Evolutionary conservation across 2,113 vertebrate genomes (phyloP), one percentile per base, ranked within the genome.

Genomic region (Hiodon tergisus): DNA sequence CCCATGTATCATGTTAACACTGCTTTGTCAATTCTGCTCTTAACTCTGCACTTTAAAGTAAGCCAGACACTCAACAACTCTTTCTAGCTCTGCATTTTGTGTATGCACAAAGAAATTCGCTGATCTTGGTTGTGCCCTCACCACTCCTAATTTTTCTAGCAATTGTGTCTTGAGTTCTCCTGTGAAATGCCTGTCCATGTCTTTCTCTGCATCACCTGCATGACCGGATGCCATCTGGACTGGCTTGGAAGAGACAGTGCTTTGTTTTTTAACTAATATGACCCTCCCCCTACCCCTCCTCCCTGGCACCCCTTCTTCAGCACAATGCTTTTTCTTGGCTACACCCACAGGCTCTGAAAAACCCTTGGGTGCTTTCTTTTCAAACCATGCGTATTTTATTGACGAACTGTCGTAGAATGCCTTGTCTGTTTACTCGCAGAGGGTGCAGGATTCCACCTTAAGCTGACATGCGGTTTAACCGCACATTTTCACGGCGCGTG

Each of bases 171-270:
- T 87, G 31, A 95, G 94, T 95, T 87, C 93, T 96, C 94, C 94
- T 97, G 95, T 97, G 94, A 95, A 96, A 97, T 98, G 95, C 95
- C 95, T 96, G 93, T 93, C 92, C 93, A 87, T 87, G 78, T 90
- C 80, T 89, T 81, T 92, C 88, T 86, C 95, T 88, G 86, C 31
- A 31, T 31, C 31, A 93, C 94, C 93, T 96, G 96, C 97, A 99
- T 99, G 97, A 93, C 82, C 98, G 96, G 92, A 97, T 99, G 97
- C 94, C 90, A 94, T 94, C 92, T 93, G 90, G 93, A 31, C 92
- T 92, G 93, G 96, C 96, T 97, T 98, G 93, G 90, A 93, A 91
- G 92, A 89, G 91, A 93, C 76, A 89, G 81, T 83, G 91, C 92
- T 88, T 89, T 89, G 87, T 87, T 88, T 31, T 85, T 84, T 85